Evolutionary conservation across 2,888 invertebrate genomes (phyloP).

Genomic region (Caenorhabditis uteleia): DNA sequence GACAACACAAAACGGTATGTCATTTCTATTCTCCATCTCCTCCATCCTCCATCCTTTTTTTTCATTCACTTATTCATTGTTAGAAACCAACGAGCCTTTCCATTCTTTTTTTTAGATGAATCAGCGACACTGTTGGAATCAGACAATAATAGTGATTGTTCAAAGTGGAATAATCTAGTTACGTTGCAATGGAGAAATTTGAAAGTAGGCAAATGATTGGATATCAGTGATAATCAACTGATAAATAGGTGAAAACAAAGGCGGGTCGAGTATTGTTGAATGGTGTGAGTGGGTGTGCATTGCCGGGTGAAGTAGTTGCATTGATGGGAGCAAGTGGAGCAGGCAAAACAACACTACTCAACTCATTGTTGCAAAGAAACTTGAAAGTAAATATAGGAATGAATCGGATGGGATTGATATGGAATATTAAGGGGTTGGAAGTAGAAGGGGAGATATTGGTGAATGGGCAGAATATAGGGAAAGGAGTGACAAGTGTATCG

Average conservation of each 20-base stretch:
- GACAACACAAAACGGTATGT: too few relatives aligned
- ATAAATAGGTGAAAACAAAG: conserved; percentile 38
- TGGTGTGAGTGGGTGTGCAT: conserved; percentile 56
- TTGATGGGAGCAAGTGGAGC: conserved; percentile 76
- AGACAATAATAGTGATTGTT: too few relatives aligned
- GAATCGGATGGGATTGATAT: too few relatives aligned
- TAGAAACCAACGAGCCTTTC: too few relatives aligned
- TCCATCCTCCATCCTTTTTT: too few relatives aligned
- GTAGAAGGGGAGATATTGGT: conserved; percentile 52
- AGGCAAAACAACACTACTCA: conserved; percentile 91
- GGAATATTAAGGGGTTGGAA: conserved; percentile 38
- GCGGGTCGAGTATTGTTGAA: conserved; percentile 55
- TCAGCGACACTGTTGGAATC: too few relatives aligned
- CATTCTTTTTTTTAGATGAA: too few relatives aligned
- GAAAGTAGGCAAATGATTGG: conserved; percentile 25
- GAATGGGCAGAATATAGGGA: conserved; percentile 49
- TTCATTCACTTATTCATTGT: too few relatives aligned
- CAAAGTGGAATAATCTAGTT: conserved; percentile 36
- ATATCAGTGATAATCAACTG: background rate
- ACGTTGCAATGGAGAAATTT: conserved; percentile 57
- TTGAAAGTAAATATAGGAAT: conserved; percentile 43
- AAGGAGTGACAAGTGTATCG: conserved; percentile 70
- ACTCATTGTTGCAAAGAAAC: conserved; percentile 77
- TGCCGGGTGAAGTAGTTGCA: conserved; percentile 66
- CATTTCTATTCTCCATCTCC: too few relatives aligned